Evolutionary conservation across 2,888 invertebrate species (phyloP), one percentile per base, ranked within the genome.

Genomic region (Pteria penguin): DNA sequence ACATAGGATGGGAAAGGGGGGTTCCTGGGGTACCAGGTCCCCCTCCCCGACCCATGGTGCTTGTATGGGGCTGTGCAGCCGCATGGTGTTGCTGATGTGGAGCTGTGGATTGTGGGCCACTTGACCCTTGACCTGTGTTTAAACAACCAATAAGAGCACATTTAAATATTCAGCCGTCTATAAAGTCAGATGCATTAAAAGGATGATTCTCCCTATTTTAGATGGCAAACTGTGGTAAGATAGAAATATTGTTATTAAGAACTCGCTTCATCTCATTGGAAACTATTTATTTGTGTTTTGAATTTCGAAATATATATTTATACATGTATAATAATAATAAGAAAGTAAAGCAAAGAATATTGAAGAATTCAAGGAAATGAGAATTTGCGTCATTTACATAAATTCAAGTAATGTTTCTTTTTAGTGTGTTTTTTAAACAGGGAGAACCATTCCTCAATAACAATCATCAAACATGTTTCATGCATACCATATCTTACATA

Each of bases 71-170:
- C 57, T 69, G 75, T 63, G 69, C 70, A n/a, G 75, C 63, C 70
- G 77, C 67, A 32, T 74, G 74, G 31, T 71, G 81, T 65, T 78
- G 82, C 66, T 82, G 83, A 63, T 84, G 84, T 60, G 80, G 80
- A 55, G 81, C 81, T 54, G 79, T 85, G 63, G 79, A 75, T 76
- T 82, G 85, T 54, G 82, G 82, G 69, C 78, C 75, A 29, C 79
- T 79, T 62, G 84, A 84, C 66, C 81, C 83, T 67, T 83, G 83
- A 80, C 82, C 82, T 82, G 74, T 57, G 68, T 66, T 62, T 60
- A 69, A 76, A 76, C 71, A 77, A 82, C 78, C 80, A 82, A 80
- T 80, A 45, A 79, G 57, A 76, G 54, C 57, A 74, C 52, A 63
- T 69, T 60, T 62, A 75, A 32, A 26, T 60, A 36, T 66, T 24